phyloP scores from a whole-genome alignment of 2,113 vertebrate species.

The Cathartes aura region DNA sequence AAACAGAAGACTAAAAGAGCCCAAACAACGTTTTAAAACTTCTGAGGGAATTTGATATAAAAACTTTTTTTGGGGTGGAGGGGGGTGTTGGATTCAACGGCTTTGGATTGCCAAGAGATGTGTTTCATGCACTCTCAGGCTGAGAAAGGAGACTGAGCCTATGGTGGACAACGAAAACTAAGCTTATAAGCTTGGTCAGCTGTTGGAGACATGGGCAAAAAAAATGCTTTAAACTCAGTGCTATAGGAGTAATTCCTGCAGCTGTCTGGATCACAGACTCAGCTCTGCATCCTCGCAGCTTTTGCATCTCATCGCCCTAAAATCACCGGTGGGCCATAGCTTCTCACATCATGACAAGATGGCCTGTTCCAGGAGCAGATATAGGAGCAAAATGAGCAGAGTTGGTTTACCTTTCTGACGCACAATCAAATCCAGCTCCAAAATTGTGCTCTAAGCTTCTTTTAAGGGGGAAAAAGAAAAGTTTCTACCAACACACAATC shows the following conservation, averaged over 20 bases:
- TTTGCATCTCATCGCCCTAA: not conserved
- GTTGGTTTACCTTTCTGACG: not conserved
- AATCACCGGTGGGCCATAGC: not conserved
- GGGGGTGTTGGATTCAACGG: not conserved
- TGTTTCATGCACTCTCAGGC: not conserved
- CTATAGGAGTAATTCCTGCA: not conserved
- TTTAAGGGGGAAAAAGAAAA: not conserved
- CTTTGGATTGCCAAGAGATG: not conserved
- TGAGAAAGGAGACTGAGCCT: not conserved
- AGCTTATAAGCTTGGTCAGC: not conserved
- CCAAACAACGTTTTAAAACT: not conserved
- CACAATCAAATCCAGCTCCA: not conserved
- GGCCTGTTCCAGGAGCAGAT: not conserved
- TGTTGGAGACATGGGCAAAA: not conserved
- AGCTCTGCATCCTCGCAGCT: not conserved
- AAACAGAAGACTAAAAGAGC: not conserved
- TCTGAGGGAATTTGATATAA: not conserved
- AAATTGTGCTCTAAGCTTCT: not conserved
- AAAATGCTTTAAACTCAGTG: not conserved
- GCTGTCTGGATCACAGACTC: not conserved
- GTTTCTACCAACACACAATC: not conserved
- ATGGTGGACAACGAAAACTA: not conserved
- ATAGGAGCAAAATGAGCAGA: not conserved
- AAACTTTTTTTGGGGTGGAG: not conserved
- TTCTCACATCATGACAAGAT: not conserved